A percentile compares a stretch with the other conserved stretches of the same genome.
These are phyloP conservation scores for Dipodomys spectabilis DNA, from an alignment of 2,113 vertebrate genomes.

Conservation along the genomic window DNA sequence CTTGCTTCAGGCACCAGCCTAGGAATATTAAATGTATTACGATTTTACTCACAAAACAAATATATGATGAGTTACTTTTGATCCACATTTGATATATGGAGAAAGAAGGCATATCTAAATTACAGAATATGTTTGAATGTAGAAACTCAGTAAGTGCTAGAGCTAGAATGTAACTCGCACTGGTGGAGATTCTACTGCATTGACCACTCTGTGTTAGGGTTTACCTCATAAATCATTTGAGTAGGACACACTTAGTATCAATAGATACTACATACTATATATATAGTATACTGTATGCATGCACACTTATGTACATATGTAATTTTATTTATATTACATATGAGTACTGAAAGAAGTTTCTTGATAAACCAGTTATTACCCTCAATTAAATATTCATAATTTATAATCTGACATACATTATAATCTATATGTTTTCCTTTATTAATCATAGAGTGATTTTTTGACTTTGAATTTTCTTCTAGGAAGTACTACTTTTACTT, in stretches of 20 bases:
- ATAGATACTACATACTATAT: neutral
- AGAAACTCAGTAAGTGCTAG: neutral
- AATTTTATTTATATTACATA: too few relatives aligned
- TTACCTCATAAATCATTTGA: neutral
- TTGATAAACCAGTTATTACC: neutral
- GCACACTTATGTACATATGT: neutral
- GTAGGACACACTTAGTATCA: neutral
- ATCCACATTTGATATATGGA: neutral
- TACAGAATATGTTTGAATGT: neutral
- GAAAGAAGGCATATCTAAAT: too few relatives aligned
- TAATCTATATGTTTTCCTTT: neutral
- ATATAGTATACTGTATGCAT: neutral
- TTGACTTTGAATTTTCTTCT: neutral
- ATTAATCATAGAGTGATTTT: neutral
- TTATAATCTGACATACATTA: neutral
- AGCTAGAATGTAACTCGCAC: neutral
- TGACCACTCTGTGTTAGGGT: neutral
- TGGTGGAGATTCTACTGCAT: neutral
- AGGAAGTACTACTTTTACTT: neutral
- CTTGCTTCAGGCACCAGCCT: neutral
- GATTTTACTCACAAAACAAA: too few relatives aligned
- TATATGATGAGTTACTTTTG: too few relatives aligned
- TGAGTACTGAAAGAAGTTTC: neutral
- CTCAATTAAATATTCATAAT: neutral
- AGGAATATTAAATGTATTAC: neutral